Evolutionary conservation across 2,888 invertebrate genomes (phyloP), one percentile per base, ranked within the genome.

Genomic region (Byasa hedistus): DNA sequence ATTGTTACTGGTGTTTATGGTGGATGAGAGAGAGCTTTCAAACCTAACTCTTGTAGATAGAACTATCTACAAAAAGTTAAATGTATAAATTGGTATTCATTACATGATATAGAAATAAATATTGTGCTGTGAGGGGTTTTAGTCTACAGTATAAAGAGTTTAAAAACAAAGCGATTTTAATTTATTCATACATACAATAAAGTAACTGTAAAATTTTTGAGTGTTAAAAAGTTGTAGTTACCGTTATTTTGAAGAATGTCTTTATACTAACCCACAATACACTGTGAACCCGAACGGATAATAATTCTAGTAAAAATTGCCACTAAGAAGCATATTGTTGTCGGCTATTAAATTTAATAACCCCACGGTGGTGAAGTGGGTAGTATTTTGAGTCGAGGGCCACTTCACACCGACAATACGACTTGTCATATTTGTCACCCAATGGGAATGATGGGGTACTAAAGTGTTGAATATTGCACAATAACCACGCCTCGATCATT

Each of bases 401-500:
- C 85, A 88, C 90, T 89, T 84, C 72, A 79, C 69, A 69, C 69
- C 75, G 70, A 85, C 83, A 88, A 87, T 85, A 73, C 65, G 63
- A 81, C 77, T 73, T 80, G 85, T 85, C 88, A 87, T 86, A 85
- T 80, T 82, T 78, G 77, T 76, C 77, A 79, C 79, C 73, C 71
- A 69, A 66, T 54, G 21, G 39, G 59, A 65, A 54, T 66, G 69
- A 68, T 66, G 62, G 69, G 70, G 62, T 61, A 39, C 23, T 36
- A 15, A 23, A 56, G 22, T 61, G 59, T 62, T 32, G 63, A 60
- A 55, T 59, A 56, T 56, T 68, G 48, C 23, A 63, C 48, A 48
- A n/a, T 52, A 56, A 27, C 56, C 27, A 44, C 32, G 55, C 44
- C 32, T 32, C 48, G 52, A 23, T 54, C 52, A 48, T 48, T n/a